These are phyloP conservation scores for Epizoanthus stellaris DNA, from an alignment of 92 coral and sea anemone genomes.

Conservation along the genomic window DNA sequence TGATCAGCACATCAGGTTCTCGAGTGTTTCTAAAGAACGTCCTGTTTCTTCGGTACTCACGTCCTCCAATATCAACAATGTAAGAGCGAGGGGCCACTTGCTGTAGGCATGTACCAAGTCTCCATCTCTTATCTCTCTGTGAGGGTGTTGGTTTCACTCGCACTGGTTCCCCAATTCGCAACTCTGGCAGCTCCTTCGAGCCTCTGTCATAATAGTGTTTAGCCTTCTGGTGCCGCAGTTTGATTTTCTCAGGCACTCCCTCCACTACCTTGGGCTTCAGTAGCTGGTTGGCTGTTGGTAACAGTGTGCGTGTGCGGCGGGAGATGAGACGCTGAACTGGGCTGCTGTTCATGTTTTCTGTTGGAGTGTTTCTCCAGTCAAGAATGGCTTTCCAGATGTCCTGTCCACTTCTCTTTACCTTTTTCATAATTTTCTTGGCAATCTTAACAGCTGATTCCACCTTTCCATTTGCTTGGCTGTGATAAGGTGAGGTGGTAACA, in stretches of 20 bases:
- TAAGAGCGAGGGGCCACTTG: slow-evolving; percentile 42
- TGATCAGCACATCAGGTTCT: slow-evolving; percentile 1
- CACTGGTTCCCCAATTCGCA: slow-evolving; percentile 19
- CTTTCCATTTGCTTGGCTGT: slow-evolving; percentile 8
- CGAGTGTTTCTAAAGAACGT: slow-evolving; percentile 10
- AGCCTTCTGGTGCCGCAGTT: slow-evolving; percentile 26
- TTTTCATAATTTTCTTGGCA: slow-evolving; percentile 26
- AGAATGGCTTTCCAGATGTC: slow-evolving; percentile 25
- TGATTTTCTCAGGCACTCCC: background rate
- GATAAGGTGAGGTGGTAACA: slow-evolving; percentile 7
- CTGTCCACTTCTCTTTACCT: slow-evolving; percentile 7
- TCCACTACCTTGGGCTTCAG: too few species aligned
- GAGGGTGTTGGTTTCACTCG: background rate
- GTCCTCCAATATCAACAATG: slow-evolving; percentile 21
- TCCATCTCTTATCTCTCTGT: slow-evolving; percentile 26
- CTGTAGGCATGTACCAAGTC: slow-evolving; percentile 37
- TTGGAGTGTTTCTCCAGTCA: slow-evolving; percentile 31
- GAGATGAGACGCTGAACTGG: slow-evolving; percentile 36
- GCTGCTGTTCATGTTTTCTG: slow-evolving; percentile 34
- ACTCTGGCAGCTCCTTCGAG: slow-evolving; percentile 10
- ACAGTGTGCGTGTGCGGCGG: slow-evolving; percentile 13
- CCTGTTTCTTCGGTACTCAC: slow-evolving; percentile 24
- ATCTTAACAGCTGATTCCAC: slow-evolving; percentile 11
- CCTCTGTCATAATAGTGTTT: slow-evolving; percentile 27
- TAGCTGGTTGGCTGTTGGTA: slow-evolving; percentile 16